These are phyloP conservation scores for Phymastichus coffea DNA, from an alignment of 1,140 invertebrate genomes.

Conservation along the genomic window DNA sequence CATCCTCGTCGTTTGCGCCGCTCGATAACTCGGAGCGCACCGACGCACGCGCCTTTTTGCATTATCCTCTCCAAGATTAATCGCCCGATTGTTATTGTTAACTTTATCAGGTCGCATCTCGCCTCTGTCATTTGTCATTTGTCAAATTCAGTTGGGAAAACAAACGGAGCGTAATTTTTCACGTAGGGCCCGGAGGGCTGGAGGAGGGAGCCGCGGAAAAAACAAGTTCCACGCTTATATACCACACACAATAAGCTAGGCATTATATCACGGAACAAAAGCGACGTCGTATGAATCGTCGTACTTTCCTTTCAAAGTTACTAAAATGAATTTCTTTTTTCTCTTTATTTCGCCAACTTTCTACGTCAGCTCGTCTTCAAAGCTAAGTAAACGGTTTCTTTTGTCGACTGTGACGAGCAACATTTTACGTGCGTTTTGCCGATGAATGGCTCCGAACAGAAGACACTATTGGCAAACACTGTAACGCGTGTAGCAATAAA, in stretches of 20 bases:
- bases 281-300: background rate
- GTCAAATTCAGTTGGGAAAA: slow-evolving; percentile 12
- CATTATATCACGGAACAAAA: slow-evolving; percentile 19
- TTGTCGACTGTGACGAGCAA: no score
- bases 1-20: no score
- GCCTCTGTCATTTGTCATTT: slow-evolving; percentile 13
- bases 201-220: background rate
- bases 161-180: slow-evolving; percentile 16
- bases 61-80: background rate
- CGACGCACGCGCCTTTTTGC: no score
- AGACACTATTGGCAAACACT: no score
- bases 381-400: no score
- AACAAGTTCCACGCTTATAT: background rate
- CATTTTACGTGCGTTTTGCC: no score
- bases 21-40: no score
- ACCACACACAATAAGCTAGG: slow-evolving; percentile 2
- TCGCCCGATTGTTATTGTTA: slow-evolving; percentile 3
- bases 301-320: slow-evolving; percentile 12
- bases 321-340: slow-evolving; percentile 13
- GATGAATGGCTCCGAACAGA: no score
- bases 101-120: slow-evolving; percentile 1
- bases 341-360: no score
- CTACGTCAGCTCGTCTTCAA: no score
- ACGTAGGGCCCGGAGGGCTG: background rate
- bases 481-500: no score